Conservation (phyloP, 2,888 invertebrate genomes). For the Scrobipalpa costella region DNA sequence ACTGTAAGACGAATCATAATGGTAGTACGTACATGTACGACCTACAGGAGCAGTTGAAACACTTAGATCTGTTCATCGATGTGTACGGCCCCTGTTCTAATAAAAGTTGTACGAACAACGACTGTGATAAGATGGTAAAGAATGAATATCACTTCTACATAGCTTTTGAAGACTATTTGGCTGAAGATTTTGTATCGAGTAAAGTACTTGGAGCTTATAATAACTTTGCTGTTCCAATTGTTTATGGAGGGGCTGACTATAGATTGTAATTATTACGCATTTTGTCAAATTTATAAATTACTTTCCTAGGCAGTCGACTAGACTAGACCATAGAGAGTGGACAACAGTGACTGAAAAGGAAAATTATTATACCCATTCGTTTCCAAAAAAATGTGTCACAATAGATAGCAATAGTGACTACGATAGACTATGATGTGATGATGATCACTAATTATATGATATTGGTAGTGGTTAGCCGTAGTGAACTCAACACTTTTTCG, state of each 20-base stretch:
- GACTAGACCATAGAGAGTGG: too few relatives aligned
- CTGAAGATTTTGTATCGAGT: constrained; percentile 60
- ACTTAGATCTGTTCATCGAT: constrained; percentile 53
- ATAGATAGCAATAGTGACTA: too few relatives aligned
- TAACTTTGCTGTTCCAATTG: constrained; percentile 84
- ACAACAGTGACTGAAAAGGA: background rate
- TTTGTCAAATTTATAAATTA: background rate
- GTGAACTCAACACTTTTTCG: too few relatives aligned
- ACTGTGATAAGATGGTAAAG: constrained; percentile 46
- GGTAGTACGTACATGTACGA: constrained; percentile 49
- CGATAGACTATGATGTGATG: too few relatives aligned
- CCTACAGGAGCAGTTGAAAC: constrained; percentile 54
- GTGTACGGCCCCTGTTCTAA: constrained; percentile 50
- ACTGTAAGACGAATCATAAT: constrained; percentile 46
- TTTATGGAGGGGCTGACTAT: constrained; percentile 85
- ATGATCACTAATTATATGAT: too few relatives aligned
- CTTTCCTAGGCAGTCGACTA: background rate
- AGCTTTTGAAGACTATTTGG: constrained; percentile 60
- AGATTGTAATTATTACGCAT: constrained; percentile 45
- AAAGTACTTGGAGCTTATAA: constrained; percentile 67
- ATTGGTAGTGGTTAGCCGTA: too few relatives aligned
- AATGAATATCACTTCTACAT: constrained; percentile 61
- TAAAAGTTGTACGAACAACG: constrained; percentile 39
- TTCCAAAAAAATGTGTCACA: background rate
- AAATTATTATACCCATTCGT: too few relatives aligned